Conservation (phyloP, 2,797 vertebrate species). For the Arremon brunneinucha region DNA sequence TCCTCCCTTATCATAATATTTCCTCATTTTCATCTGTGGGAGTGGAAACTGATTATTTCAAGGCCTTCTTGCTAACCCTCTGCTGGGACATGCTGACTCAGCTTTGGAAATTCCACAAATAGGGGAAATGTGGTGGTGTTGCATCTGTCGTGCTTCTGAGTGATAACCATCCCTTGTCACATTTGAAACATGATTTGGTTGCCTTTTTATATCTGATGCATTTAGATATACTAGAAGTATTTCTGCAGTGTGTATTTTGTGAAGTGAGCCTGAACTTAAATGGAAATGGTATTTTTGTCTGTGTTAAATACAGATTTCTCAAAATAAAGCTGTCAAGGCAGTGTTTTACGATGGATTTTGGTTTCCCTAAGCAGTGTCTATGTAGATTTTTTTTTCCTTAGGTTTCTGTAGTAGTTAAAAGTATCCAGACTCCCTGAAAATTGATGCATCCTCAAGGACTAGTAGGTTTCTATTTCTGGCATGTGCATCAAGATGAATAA, state of each 20-base stretch:
- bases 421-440: conserved; percentile 49
- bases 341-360: conserved; percentile 21
- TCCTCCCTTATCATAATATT: background rate
- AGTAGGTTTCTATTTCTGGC: conserved; percentile 59
- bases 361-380: conserved; percentile 7
- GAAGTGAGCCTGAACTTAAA: conserved; percentile 19
- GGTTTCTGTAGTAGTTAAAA: conserved; percentile 50
- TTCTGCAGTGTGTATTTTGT: background rate
- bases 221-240: background rate
- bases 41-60: background rate
- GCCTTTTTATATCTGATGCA: background rate
- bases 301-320: conserved; percentile 48
- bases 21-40: background rate
- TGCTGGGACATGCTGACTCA: background rate
- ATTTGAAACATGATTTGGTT: background rate
- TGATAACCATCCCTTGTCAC: background rate
- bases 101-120: background rate
- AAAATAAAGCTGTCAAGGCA: conserved; percentile 42
- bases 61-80: background rate
- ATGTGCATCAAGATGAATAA: conserved; percentile 60
- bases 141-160: background rate
- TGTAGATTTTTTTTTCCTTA: conserved; percentile 38
- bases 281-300: conserved; percentile 23
- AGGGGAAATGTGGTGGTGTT: background rate
- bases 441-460: conserved; percentile 61